These are phyloP conservation scores for Chionodraco myersi DNA, from an alignment of 2,113 vertebrate species.

Conservation along the genomic window DNA sequence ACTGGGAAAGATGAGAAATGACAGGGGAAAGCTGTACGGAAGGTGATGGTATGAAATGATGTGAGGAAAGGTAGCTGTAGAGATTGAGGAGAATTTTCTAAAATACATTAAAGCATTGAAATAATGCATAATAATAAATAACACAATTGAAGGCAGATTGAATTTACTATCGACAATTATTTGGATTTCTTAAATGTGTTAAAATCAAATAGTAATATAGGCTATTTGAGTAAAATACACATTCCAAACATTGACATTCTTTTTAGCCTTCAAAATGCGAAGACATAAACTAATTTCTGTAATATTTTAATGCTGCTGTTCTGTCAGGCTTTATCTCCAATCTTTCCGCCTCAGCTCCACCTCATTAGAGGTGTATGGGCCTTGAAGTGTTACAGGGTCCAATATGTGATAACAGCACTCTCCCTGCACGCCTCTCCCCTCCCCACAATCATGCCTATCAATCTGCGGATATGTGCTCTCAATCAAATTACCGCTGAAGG, in stretches of 20 bases:
- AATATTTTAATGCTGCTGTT: slow-evolving; percentile 23
- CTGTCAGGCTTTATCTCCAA: slow-evolving; percentile 40
- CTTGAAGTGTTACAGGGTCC: slow-evolving; percentile 41
- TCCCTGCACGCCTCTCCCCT: slow-evolving; percentile 33
- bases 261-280: neutral
- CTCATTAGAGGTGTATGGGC: slow-evolving; percentile 46
- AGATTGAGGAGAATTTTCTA: slow-evolving; percentile 3
- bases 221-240: neutral
- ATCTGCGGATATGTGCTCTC: slow-evolving; percentile 37
- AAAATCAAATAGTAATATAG: neutral
- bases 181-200: neutral
- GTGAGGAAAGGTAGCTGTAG: slow-evolving; percentile 1
- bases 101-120: slow-evolving; percentile 10
- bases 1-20: slow-evolving; percentile 60
- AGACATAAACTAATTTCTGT: neutral
- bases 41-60: slow-evolving; percentile 29
- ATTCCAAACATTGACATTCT: neutral
- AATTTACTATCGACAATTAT: neutral
- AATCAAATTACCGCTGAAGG: slow-evolving; percentile 52
- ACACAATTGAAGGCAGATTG: neutral
- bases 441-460: slow-evolving; percentile 56
- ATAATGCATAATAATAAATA: neutral
- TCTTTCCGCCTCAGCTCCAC: slow-evolving; percentile 44
- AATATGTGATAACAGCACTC: slow-evolving; percentile 57
- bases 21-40: slow-evolving; percentile 47